Evolutionary conservation across 2,888 invertebrate genomes (phyloP), one percentile per base, ranked within the genome.

Genomic region (Aleiodes testaceus): DNA sequence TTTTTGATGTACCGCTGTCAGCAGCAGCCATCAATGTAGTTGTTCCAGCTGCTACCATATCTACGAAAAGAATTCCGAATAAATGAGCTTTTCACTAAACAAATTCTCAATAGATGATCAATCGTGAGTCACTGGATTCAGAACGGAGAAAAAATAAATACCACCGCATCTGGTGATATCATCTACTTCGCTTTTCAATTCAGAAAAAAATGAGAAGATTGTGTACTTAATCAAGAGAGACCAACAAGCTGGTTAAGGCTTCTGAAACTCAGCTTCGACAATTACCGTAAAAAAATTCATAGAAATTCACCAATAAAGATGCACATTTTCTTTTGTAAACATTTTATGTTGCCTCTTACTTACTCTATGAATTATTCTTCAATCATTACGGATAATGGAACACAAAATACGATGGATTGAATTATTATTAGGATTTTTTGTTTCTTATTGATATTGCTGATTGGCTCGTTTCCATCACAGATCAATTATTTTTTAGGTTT

Each of bases 11-110:
- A 72, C 79, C 76, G 72, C 81, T 79, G 69, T 82, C 83, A 69
- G 79, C 81, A 71, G 82, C 79, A 75, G 83, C 79, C 82, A 83
- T 83, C 77, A 82, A 79, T 75, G 80, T 77, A 53, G 79, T 79
- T 26, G 79, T 80, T 55, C 83, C 83, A 70, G 81, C 82, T 75
- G 83, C 83, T 79, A 83, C 83, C 83, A 83, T 83, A 69, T 79
- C 83, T 83, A 36, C 26, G 42, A 68, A 47, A 55, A 26, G 52
- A 45, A 45, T 26, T 26, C 26, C 26, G 26, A 26, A 26, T 26
- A 26, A 26, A 26, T 26, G 26, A 26, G 5, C 1, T 26, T 26
- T 26, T 26, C 26, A 26, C 26, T 26, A 26, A 26, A 26, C n/a
- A 26, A 26, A 1, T 26, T 26, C 26, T 26, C 26, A 26, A 26